Conservation (phyloP, 2,888 invertebrate genomes). For the Eupithecia centaureata region DNA sequence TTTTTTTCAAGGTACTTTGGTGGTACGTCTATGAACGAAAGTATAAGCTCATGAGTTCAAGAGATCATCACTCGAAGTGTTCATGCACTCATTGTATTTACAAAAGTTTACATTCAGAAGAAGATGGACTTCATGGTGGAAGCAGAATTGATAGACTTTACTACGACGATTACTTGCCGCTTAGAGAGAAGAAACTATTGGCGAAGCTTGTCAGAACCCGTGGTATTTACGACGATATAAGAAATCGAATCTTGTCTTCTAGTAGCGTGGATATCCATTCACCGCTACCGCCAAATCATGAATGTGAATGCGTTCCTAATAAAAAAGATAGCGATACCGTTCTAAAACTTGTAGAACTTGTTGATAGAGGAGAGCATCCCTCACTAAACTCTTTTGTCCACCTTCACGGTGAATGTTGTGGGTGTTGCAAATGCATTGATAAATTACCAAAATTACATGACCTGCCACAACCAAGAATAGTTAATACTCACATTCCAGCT, state of each 20-base stretch:
- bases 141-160: conserved; percentile 54
- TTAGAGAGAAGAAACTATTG: conserved; percentile 58
- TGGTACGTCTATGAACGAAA: neutral
- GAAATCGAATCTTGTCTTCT: conserved; percentile 52
- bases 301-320: conserved; percentile 28
- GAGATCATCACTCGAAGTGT: conserved; percentile 4
- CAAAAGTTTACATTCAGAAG: neutral
- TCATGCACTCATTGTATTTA: conserved; percentile 12
- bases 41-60: conserved; percentile 7
- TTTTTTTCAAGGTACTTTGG: neutral
- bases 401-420: conserved; percentile 52
- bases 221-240: conserved; percentile 59
- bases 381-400: conserved; percentile 44
- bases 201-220: conserved; percentile 59
- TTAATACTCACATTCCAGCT: conserved; percentile 39
- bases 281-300: neutral
- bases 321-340: conserved; percentile 42
- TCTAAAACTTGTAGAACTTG: conserved; percentile 49
- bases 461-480: conserved; percentile 36
- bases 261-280: conserved; percentile 41
- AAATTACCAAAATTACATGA: conserved; percentile 33
- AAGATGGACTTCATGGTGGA: conserved; percentile 25
- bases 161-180: conserved; percentile 55
- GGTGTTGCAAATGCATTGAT: conserved; percentile 52
- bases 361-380: conserved; percentile 54